These are phyloP conservation scores for Diorhabda sublineata DNA, from an alignment of 1,140 invertebrate species.

Conservation along the genomic window DNA sequence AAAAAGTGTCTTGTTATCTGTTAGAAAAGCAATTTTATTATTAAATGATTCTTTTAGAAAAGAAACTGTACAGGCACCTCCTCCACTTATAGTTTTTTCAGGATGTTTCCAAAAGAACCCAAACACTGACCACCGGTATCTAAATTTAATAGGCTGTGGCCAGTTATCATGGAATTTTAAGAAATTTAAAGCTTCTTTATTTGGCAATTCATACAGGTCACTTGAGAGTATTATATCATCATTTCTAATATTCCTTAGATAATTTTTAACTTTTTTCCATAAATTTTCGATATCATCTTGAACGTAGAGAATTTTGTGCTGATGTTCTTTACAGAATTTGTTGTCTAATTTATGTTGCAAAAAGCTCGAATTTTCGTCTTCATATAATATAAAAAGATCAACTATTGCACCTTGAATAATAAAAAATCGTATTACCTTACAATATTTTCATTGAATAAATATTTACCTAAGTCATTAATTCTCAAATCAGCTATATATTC, in stretches of 20 bases:
- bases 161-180: conserved; percentile 62
- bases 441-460: too few relatives aligned
- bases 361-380: conserved; percentile 42
- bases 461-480: conserved; percentile 52
- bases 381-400: conserved; percentile 62
- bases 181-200: conserved; percentile 58
- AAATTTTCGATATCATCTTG: conserved; percentile 46
- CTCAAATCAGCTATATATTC: conserved; percentile 57
- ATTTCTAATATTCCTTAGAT: conserved; percentile 51
- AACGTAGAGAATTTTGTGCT: conserved; percentile 58
- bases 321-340: conserved; percentile 44
- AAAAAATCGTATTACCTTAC: background rate
- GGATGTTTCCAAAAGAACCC: conserved; percentile 69
- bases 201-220: conserved; percentile 57
- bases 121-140: conserved; percentile 60
- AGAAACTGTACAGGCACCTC: conserved; percentile 50
- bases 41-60: conserved; percentile 46
- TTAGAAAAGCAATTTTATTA: conserved; percentile 30
- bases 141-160: conserved; percentile 59
- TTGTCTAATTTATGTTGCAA: conserved; percentile 40
- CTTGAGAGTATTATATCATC: conserved; percentile 61
- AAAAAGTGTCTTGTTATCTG: conserved; percentile 36
- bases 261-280: conserved; percentile 47
- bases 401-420: conserved; percentile 49
- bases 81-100: conserved; percentile 52